Percentiles rank a stretch among this genome's conserved stretches.
These are phyloP conservation scores for Dicrurus megarhynchus DNA, from an alignment of 2,113 vertebrate species.

Conservation along the genomic window DNA sequence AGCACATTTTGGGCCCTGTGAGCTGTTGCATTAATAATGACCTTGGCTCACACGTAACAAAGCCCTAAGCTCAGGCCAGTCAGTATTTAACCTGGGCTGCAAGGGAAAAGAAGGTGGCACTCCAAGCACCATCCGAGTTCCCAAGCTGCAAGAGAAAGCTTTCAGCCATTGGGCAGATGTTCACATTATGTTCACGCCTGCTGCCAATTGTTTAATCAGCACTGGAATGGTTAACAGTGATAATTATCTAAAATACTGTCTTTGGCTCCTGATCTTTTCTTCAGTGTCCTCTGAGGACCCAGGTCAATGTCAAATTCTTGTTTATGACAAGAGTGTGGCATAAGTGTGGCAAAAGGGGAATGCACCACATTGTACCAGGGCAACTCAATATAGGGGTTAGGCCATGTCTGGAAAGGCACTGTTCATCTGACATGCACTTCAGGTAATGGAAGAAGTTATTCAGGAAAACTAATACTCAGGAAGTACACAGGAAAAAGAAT, in stretches of 20 bases:
- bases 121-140: background rate
- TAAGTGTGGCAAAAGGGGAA: background rate
- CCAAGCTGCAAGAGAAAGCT: background rate
- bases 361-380: background rate
- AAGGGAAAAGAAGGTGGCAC: background rate
- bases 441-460: background rate
- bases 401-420: background rate
- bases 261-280: background rate
- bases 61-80: background rate
- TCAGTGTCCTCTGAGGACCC: background rate
- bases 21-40: background rate
- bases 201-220: background rate
- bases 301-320: background rate
- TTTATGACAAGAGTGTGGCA: fast-evolving
- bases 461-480: background rate
- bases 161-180: background rate
- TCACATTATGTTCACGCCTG: background rate
- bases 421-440: background rate
- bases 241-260: background rate
- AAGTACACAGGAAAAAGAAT: background rate
- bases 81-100: background rate
- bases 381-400: background rate
- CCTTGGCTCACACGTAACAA: background rate
- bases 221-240: background rate
- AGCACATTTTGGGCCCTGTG: background rate